Percentiles rank a stretch among this genome's conserved stretches.
phyloP scores from a whole-genome alignment of 2,888 invertebrate species.

The Acanthosoma haemorrhoidale region DNA sequence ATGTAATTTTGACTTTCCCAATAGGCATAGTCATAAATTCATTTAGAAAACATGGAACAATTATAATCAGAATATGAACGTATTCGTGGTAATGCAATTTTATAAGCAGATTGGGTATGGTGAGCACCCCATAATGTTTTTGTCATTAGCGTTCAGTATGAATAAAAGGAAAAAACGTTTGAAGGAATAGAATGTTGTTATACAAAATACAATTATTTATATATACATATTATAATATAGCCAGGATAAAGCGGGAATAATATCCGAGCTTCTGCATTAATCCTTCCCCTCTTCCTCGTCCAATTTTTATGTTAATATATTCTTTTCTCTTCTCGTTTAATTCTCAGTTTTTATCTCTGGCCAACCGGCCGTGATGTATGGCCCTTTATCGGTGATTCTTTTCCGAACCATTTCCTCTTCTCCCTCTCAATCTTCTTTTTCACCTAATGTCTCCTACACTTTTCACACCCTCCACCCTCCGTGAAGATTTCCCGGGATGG shows the following conservation, averaged over 20 bases:
- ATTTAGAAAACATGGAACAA: too few species aligned
- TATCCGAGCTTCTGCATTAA: neutral
- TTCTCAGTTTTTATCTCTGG: constrained; percentile 25
- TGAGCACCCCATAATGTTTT: too few species aligned
- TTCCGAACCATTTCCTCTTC: constrained; percentile 28
- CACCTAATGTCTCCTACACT: constrained; percentile 29
- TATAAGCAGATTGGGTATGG: too few species aligned
- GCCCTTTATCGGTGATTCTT: constrained; percentile 28
- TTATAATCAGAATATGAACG: too few species aligned
- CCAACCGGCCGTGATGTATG: constrained; percentile 24
- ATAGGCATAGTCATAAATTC: too few species aligned
- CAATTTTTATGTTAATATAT: constrained; percentile 31
- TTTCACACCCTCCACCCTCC: too few species aligned
- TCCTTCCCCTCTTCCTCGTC: neutral
- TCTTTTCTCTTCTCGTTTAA: constrained; percentile 26
- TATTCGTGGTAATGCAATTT: too few species aligned
- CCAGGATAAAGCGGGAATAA: neutral
- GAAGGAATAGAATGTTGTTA: too few species aligned
- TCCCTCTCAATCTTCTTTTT: constrained; percentile 30
- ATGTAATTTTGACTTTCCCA: too few species aligned
- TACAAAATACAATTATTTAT: neutral
- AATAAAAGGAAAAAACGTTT: too few species aligned
- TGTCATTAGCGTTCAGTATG: too few species aligned
- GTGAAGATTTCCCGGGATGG: neutral
- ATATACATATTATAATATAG: constrained; percentile 1